phyloP scores from a whole-genome alignment of 2,888 invertebrate genomes.

The Acholoe squamosa region DNA sequence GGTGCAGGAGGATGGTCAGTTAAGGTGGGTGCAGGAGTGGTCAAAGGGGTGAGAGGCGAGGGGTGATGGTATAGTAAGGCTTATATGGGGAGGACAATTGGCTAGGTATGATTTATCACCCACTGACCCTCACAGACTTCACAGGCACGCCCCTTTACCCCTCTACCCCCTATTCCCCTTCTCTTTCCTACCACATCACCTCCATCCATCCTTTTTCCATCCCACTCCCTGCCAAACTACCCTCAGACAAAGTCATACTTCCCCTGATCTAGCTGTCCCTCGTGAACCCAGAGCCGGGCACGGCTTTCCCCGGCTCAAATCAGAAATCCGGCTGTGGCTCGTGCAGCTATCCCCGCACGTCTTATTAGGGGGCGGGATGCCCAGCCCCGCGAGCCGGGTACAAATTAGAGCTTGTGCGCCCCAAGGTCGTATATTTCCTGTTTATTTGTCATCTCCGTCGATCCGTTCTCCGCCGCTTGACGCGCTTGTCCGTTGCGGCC shows the following conservation, averaged over 20 bases:
- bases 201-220: not conserved
- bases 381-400: not conserved
- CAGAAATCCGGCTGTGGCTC: not conserved
- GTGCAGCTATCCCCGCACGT: not conserved
- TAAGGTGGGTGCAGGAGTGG: not conserved
- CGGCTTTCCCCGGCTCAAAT: slow-evolving; percentile 8
- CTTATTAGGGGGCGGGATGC: slow-evolving; percentile 10
- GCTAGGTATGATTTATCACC: not conserved
- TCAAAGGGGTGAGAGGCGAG: not conserved
- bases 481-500: not conserved
- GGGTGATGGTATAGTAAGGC: not conserved
- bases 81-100: not conserved
- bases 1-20: not conserved
- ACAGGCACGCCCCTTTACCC: not conserved
- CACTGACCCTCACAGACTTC: not conserved
- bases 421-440: slow-evolving; percentile 31
- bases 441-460: slow-evolving; percentile 47
- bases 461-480: not conserved
- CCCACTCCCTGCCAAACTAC: not conserved
- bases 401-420: not conserved
- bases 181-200: not conserved
- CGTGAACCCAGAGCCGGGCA: not conserved
- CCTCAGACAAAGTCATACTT: slow-evolving; percentile 6
- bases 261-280: not conserved
- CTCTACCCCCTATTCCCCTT: not conserved